Percentiles rank a stretch among this genome's conserved stretches.
phyloP scores from a whole-genome alignment of 2,797 vertebrate genomes.

The Eidolon dupreanum region DNA sequence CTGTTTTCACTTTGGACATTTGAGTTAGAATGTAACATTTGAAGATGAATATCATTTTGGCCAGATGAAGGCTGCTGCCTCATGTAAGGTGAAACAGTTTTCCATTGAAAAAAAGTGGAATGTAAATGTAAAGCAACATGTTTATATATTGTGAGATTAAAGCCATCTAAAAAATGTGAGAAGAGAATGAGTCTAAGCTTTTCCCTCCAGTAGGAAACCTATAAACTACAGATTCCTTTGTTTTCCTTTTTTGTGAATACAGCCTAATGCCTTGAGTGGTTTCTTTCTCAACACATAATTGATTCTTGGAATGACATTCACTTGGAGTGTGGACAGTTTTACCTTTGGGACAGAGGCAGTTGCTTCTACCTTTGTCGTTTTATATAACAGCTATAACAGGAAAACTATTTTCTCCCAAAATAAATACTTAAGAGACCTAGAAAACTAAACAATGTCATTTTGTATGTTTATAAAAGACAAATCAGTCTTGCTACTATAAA shows the following conservation, averaged over 20 bases:
- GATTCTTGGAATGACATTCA: slow-evolving; percentile 32
- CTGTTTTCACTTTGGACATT: background rate
- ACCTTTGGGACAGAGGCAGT: background rate
- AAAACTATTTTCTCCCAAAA: slow-evolving; percentile 37
- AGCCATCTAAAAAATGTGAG: background rate
- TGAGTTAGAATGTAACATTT: background rate
- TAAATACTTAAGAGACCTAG: slow-evolving; percentile 56
- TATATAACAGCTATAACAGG: slow-evolving; percentile 9
- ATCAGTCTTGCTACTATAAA: slow-evolving; percentile 47
- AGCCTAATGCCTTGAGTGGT: slow-evolving; percentile 39
- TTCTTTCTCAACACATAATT: slow-evolving; percentile 44
- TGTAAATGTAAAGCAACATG: background rate
- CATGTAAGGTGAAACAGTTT: background rate
- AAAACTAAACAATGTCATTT: slow-evolving; percentile 64
- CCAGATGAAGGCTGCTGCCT: background rate
- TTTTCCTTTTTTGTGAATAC: slow-evolving; percentile 34
- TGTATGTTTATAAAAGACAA: slow-evolving; percentile 63
- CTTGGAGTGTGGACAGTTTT: slow-evolving; percentile 49
- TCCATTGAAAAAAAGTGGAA: background rate
- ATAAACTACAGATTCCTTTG: slow-evolving; percentile 46
- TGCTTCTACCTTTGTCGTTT: slow-evolving; percentile 57
- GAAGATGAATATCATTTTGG: background rate
- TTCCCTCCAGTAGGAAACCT: slow-evolving; percentile 37
- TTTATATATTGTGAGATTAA: background rate
- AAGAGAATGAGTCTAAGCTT: slow-evolving; percentile 38